Evolutionary conservation across 1,140 invertebrate genomes (phyloP).

Genomic region (Drosophila seguyi): DNA sequence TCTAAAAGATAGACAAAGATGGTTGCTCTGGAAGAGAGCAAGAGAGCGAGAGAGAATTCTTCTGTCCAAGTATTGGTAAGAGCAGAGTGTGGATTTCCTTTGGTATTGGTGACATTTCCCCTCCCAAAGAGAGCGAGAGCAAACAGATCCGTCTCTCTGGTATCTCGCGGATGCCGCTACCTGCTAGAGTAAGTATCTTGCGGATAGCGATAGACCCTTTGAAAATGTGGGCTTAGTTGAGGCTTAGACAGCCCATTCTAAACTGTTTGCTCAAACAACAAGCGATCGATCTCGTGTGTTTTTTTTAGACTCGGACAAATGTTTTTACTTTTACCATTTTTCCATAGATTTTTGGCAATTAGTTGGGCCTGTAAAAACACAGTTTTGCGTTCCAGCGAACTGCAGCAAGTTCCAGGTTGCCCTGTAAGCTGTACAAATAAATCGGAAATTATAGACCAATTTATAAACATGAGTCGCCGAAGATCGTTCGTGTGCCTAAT

Average conservation of each 20-base stretch:
- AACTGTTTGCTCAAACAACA: slow-evolving; percentile 71
- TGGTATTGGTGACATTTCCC: slow-evolving; percentile 63
- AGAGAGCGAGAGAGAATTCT: slow-evolving; percentile 38
- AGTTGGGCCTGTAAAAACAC: slow-evolving; percentile 70
- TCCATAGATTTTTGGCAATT: slow-evolving; percentile 73
- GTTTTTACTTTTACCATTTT: slow-evolving; percentile 48
- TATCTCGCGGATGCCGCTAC: slow-evolving; percentile 46
- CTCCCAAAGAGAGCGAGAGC: slow-evolving; percentile 15
- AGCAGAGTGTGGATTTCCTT: background rate
- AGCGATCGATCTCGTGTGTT: slow-evolving; percentile 42
- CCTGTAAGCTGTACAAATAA: slow-evolving; percentile 78
- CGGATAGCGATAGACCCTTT: slow-evolving; percentile 38
- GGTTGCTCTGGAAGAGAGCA: background rate
- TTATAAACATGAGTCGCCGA: slow-evolving; percentile 81
- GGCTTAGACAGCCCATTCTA: slow-evolving; percentile 54
- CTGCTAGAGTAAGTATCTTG: slow-evolving; percentile 47
- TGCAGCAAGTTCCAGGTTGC: background rate
- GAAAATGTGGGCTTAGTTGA: slow-evolving; percentile 52
- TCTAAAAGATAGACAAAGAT: background rate
- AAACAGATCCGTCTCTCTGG: slow-evolving; percentile 6
- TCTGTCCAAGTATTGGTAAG: slow-evolving; percentile 11
- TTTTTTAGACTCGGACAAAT: slow-evolving; percentile 44
- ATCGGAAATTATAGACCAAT: slow-evolving; percentile 82
- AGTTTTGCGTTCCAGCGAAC: slow-evolving; percentile 44
- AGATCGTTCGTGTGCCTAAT: slow-evolving; percentile 70